Base-by-base conservation (phyloP, 1,140 invertebrate genomes). In the Tetraneura akinire region DNA sequence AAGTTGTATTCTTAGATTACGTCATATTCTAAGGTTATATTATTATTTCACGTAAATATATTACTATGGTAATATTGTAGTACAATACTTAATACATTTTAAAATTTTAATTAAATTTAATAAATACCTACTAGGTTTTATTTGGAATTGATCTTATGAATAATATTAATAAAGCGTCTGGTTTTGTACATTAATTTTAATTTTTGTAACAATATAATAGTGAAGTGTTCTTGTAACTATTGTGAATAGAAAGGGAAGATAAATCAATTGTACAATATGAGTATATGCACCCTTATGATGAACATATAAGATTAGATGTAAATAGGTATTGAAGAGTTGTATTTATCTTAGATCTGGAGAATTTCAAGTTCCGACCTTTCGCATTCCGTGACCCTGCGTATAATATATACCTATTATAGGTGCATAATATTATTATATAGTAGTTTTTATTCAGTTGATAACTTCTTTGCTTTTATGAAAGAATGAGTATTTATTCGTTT, bases 391-490 rank as follows among this genome's bases (percentile, higher is more conserved):
- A 70, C 66, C 66, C 42, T 16, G 21, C n/a, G 32, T 37, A 8
- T 37, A 37, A 16, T n/a, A n/a, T n/a, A n/a, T 1, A 45, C 37
- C 42, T 3, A 37, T 37, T 37, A 37, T 37, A 45, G 66, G 66
- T 47, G 66, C 42, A 26, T 45, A 66, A 18, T 62, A 26, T 13
- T 3, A 37, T 16, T 9, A 10, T 45, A 45, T 45, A 26, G 42
- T 47, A 23, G 62, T 70, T 45, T 47, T 45, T 13, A 4, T 3
- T 42, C 66, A 23, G 66, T 70, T 70, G 21, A 70, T 29, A 47
- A 70, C 66, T 70, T 47, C 37, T 70, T 70, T 26, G 66, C 66
- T 47, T 70, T 70, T 70, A 70, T 47, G 42, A 70, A 47, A 70
- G 64, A 66, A 21, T 42, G 21, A 66, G 42, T n/a, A 8, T 37